phyloP scores from a whole-genome alignment of 2,113 vertebrate species.

The Uria lomvia region DNA sequence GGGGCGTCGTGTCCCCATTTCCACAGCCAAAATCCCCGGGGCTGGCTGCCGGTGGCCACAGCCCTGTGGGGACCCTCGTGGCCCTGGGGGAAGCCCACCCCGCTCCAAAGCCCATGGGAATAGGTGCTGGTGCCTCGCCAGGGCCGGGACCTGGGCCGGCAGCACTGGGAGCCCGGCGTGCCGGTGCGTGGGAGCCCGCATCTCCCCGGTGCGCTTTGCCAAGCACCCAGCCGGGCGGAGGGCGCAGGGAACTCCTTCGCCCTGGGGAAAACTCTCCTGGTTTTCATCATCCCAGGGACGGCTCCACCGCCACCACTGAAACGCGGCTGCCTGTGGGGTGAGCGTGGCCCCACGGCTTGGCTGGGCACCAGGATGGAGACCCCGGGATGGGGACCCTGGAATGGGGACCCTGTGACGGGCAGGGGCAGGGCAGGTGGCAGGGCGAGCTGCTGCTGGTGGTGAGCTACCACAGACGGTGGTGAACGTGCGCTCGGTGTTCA shows the following conservation, averaged over 20 bases:
- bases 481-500: accelerated
- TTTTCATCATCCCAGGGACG: slow-evolving; percentile 30
- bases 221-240: slow-evolving; percentile 18
- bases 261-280: slow-evolving; percentile 1
- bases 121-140: not conserved
- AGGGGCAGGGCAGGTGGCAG: not conserved
- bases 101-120: accelerated
- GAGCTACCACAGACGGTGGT: not conserved
- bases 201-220: not conserved
- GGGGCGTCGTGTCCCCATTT: not conserved
- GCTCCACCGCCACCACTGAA: not conserved
- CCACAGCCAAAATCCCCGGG: accelerated
- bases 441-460: accelerated
- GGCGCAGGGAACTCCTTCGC: not conserved
- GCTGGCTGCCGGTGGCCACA: not conserved
- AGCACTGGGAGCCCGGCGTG: not conserved
- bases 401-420: not conserved
- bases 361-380: accelerated
- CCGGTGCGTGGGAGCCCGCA: not conserved
- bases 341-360: not conserved
- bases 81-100: not conserved
- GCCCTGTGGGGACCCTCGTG: accelerated
- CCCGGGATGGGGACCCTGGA: accelerated
- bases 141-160: not conserved
- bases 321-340: not conserved